These are phyloP conservation scores for Pachydiplax longipennis DNA, from an alignment of 2,888 invertebrate species.

Conservation along the genomic window DNA sequence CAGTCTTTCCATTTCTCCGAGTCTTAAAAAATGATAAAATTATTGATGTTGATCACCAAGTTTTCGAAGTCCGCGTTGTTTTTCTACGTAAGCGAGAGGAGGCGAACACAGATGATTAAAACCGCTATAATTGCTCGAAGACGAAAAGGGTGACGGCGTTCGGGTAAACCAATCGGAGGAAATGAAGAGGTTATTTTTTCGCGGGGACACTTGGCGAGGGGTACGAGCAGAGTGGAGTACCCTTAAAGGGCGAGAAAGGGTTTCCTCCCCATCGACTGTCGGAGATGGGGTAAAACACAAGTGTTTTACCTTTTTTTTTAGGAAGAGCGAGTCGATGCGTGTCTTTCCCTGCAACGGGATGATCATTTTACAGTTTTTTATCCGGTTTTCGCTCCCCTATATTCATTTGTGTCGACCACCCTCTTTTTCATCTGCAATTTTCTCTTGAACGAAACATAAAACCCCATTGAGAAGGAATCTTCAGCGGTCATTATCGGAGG, in stretches of 20 bases:
- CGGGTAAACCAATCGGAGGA: not conserved
- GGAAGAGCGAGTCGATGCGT: not conserved
- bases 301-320: not conserved
- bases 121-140: slow-evolving; percentile 15
- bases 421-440: not conserved
- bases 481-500: not conserved
- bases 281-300: not conserved
- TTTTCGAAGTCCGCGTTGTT: not conserved
- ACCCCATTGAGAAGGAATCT: not conserved
- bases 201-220: slow-evolving; percentile 8
- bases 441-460: not conserved
- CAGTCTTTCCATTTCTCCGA: no score
- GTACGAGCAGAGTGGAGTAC: not conserved
- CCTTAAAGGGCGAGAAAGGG: not conserved
- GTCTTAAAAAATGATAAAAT: not conserved
- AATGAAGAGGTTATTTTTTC: slow-evolving; percentile 28
- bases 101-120: slow-evolving; percentile 7
- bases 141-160: not conserved
- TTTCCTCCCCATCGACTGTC: not conserved
- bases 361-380: not conserved
- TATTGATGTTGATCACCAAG: not conserved
- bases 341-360: not conserved
- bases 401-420: not conserved
- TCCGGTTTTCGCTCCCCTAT: not conserved
- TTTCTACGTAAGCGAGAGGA: not conserved